Evolutionary conservation across 2,113 vertebrate genomes (phyloP).

Genomic region (Azemiops feae): DNA sequence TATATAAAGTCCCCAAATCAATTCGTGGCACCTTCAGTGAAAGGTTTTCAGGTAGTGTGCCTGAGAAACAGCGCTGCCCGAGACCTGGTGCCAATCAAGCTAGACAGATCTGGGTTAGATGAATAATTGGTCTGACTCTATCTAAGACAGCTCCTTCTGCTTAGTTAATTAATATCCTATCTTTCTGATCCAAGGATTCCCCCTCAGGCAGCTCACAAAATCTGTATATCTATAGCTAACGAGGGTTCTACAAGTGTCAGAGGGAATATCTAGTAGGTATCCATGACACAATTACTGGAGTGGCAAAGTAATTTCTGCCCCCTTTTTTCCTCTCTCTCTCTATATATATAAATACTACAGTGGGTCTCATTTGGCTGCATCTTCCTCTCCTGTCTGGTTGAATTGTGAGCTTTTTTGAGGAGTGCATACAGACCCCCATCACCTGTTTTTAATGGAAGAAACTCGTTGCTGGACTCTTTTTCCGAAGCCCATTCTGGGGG

Average conservation of each 20-base stretch:
- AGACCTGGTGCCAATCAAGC: conserved; percentile 11
- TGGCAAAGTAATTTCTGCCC: background rate
- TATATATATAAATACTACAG: background rate
- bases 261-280: background rate
- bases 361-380: background rate
- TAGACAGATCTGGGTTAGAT: conserved; percentile 29
- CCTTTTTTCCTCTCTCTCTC: background rate
- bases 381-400: background rate
- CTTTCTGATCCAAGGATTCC: background rate
- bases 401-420: background rate
- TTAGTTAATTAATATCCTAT: conserved; percentile 26
- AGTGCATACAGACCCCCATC: background rate
- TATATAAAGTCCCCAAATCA: background rate
- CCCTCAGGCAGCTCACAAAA: conserved; percentile 13
- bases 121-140: conserved; percentile 31
- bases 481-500: too few species aligned
- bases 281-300: background rate
- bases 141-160: conserved; percentile 20
- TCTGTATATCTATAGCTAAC: background rate
- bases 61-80: conserved; percentile 1
- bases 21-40: background rate
- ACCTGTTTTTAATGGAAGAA: background rate
- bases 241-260: conserved; percentile 3
- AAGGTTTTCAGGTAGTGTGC: background rate
- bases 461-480: background rate